Conservation (phyloP, 2,113 vertebrate genomes). For the Muntiacus muntjak region DNA sequence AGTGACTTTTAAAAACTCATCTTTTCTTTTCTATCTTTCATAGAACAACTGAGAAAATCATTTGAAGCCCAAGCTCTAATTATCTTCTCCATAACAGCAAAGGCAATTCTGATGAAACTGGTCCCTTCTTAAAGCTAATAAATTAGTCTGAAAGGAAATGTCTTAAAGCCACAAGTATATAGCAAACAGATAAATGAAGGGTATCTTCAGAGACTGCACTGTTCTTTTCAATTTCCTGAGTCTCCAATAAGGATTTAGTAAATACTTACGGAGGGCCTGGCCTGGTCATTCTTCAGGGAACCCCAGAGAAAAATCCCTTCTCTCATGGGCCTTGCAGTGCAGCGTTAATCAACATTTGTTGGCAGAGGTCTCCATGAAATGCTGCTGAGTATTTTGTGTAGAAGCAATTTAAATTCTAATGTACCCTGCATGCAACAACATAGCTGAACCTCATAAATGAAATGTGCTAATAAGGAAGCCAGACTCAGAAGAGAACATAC, state of each 20-base stretch:
- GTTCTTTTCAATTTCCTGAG: neutral
- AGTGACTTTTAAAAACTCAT: neutral
- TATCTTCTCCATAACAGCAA: neutral
- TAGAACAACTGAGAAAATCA: neutral
- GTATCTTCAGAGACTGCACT: neutral
- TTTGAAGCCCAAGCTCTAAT: neutral
- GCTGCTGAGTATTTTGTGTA: neutral
- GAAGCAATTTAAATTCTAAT: neutral
- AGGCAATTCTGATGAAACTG: neutral
- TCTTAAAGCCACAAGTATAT: neutral
- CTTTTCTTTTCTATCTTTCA: neutral
- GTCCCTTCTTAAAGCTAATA: neutral
- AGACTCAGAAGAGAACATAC: neutral
- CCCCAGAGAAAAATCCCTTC: neutral
- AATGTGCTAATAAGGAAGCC: neutral
- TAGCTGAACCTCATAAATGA: neutral
- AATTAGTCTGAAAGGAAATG: neutral
- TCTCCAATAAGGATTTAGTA: neutral
- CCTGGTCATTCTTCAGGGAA: neutral
- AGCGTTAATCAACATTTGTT: neutral
- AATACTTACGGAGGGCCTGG: neutral
- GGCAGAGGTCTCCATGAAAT: neutral
- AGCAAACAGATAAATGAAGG: neutral
- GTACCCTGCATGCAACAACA: neutral
- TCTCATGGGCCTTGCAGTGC: neutral